Evolutionary conservation across 1,140 invertebrate species (phyloP).

Genomic region (Periplaneta americana): DNA sequence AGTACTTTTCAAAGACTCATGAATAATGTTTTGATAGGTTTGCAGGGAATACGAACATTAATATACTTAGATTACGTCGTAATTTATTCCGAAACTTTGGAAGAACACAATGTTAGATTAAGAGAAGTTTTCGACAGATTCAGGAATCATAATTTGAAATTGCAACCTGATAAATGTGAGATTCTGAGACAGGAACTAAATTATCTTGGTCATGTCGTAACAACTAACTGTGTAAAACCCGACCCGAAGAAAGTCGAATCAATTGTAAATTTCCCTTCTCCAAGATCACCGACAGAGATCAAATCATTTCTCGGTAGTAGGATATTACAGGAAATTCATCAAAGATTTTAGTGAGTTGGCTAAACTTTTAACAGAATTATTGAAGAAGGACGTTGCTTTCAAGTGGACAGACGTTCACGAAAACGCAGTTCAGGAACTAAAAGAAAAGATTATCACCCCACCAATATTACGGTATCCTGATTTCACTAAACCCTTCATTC

Average conservation of each 20-base stretch:
- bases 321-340: slow-evolving; percentile 27
- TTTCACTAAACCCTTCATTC: slow-evolving; percentile 28
- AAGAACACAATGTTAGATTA: slow-evolving; percentile 9
- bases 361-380: slow-evolving; percentile 26
- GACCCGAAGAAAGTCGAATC: slow-evolving; percentile 25
- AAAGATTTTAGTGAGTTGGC: slow-evolving; percentile 28
- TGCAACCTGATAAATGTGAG: slow-evolving; percentile 25
- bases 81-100: background rate
- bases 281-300: slow-evolving; percentile 27
- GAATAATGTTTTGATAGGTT: slow-evolving; percentile 30
- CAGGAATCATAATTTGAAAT: slow-evolving; percentile 15
- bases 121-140: slow-evolving; percentile 19
- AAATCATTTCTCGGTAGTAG: slow-evolving; percentile 26
- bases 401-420: slow-evolving; percentile 19
- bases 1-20: slow-evolving; percentile 35
- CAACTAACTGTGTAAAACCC: slow-evolving; percentile 18
- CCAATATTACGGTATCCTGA: slow-evolving; percentile 28
- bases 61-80: slow-evolving; percentile 34
- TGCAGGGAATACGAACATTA: slow-evolving; percentile 23
- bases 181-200: slow-evolving; percentile 18
- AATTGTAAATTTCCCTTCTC: slow-evolving; percentile 27
- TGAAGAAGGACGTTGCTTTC: slow-evolving; percentile 25
- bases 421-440: slow-evolving; percentile 17
- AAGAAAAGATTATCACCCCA: slow-evolving; percentile 15
- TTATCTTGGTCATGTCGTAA: slow-evolving; percentile 24